Conservation (phyloP, 1,140 invertebrate species). For the Chrysomallon squamiferum region DNA sequence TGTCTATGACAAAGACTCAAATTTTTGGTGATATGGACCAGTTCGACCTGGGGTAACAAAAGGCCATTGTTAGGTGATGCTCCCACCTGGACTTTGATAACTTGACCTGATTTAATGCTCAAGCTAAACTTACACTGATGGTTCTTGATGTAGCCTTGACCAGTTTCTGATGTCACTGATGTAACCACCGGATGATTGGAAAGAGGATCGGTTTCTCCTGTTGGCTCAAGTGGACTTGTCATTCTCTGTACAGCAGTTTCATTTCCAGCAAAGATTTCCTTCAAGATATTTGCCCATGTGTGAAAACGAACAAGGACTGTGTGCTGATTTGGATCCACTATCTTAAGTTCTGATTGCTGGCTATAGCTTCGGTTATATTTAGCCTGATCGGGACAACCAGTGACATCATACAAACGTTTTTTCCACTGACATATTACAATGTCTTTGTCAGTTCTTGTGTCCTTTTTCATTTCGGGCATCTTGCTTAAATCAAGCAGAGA, state of each 20-base stretch:
- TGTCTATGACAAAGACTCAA: constrained; percentile 33
- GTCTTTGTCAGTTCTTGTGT: constrained; percentile 1
- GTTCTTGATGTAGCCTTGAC: not conserved
- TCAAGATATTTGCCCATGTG: constrained; percentile 7
- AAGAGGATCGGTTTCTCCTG: not conserved
- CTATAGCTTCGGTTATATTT: constrained; percentile 10
- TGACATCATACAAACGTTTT: constrained; percentile 9
- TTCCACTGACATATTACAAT: constrained; percentile 12
- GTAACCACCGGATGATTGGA: not conserved
- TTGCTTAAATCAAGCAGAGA: constrained; percentile 24
- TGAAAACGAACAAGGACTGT: not conserved
- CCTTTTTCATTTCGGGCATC: constrained; percentile 14
- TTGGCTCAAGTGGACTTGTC: not conserved
- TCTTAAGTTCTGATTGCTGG: not conserved
- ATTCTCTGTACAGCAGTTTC: not conserved
- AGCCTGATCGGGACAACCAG: not conserved
- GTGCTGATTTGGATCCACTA: constrained; percentile 9
- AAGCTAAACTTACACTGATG: constrained; percentile 21
- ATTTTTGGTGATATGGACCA: constrained; percentile 30
- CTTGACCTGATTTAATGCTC: constrained; percentile 25
- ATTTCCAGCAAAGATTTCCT: not conserved
- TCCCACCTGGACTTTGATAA: constrained; percentile 27
- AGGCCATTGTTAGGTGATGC: constrained; percentile 24
- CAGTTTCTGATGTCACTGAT: constrained; percentile 11
- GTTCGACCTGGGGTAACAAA: constrained; percentile 18